Conservation (phyloP, 2,797 vertebrate genomes). For the Lophotriccus pileatus region DNA sequence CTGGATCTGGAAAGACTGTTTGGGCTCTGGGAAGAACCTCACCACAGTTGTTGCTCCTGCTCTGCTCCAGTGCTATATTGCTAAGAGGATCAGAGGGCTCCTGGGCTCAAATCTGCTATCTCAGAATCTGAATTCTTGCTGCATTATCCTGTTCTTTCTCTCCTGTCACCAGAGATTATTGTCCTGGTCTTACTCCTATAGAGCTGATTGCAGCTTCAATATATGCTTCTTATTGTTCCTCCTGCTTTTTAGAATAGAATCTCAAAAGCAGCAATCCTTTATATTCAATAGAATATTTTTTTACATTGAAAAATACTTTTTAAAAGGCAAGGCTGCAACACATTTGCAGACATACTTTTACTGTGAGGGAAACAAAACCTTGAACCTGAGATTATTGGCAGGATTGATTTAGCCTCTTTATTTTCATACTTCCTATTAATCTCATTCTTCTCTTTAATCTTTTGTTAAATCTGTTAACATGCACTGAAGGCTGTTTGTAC, state of each 20-base stretch:
- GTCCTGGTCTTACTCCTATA: neutral
- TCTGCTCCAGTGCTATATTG: neutral
- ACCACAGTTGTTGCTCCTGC: neutral
- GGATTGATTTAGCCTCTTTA: neutral
- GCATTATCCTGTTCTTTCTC: neutral
- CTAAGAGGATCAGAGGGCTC: neutral
- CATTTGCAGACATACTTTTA: neutral
- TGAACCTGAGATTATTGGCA: neutral
- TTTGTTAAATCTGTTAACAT: conserved; percentile 21
- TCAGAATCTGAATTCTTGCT: neutral
- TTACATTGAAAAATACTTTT: neutral
- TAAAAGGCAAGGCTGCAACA: neutral
- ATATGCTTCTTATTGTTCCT: neutral
- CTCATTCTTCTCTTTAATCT: neutral
- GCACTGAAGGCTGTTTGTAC: neutral
- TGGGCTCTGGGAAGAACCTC: neutral
- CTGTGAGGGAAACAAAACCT: neutral
- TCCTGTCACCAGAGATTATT: neutral
- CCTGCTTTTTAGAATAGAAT: neutral
- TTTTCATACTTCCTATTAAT: neutral
- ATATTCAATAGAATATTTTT: neutral
- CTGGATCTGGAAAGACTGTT: neutral
- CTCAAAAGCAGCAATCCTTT: neutral
- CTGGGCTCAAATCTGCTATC: neutral
- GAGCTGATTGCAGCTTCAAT: neutral